Percentiles rank a stretch among this genome's conserved stretches.
Conservation (phyloP, 2,113 vertebrate species). For the Mobula birostris region DNA sequence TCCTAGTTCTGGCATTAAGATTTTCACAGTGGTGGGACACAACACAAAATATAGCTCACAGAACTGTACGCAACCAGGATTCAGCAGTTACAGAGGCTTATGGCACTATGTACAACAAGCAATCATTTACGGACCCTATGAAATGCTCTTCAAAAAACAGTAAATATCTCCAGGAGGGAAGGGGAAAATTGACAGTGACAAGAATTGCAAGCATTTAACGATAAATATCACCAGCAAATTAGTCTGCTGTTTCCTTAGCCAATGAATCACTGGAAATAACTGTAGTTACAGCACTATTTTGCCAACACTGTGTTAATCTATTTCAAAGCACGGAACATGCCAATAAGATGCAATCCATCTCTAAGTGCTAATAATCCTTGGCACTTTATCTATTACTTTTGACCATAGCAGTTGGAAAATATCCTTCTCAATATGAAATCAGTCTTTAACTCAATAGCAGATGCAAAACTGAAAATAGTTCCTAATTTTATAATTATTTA, state of each 20-base stretch:
- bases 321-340: constrained; percentile 29
- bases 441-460: neutral
- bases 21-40: neutral
- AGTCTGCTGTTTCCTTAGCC: neutral
- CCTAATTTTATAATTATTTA: neutral
- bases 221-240: constrained; percentile 28
- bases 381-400: constrained; percentile 5
- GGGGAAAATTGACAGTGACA: neutral
- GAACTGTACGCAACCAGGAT: neutral
- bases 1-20: neutral
- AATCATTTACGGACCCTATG: neutral
- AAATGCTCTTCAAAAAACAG: neutral
- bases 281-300: neutral
- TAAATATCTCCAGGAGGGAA: neutral
- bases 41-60: no score
- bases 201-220: neutral
- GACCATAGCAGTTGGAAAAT: neutral
- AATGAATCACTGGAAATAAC: constrained; percentile 12
- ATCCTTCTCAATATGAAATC: neutral
- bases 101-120: neutral
- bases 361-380: neutral
- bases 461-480: neutral
- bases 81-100: neutral
- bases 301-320: constrained; percentile 21
- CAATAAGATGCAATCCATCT: constrained; percentile 10